Evolutionary conservation across 2,113 vertebrate species (phyloP).

Genomic region (Bostrychus sinensis): DNA sequence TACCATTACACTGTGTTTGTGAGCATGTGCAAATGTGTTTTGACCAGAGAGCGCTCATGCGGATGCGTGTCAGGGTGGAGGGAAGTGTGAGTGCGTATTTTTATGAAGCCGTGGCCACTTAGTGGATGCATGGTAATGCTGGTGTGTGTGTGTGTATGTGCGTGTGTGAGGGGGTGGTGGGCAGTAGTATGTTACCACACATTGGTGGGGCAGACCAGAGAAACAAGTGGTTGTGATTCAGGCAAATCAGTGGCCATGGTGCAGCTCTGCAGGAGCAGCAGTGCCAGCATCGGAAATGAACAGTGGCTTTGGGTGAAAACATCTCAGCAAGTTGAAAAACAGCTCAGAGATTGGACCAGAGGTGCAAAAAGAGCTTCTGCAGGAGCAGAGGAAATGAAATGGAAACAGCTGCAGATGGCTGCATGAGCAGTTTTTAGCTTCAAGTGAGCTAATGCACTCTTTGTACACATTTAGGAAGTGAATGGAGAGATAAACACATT

Average conservation of each 20-base stretch:
- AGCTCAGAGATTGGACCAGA: constrained; percentile 52
- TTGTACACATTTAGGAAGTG: constrained; percentile 12
- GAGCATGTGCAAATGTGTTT: constrained; percentile 63
- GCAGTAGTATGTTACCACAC: constrained; percentile 63
- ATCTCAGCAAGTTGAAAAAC: constrained; percentile 59
- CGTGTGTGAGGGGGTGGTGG: constrained; percentile 61
- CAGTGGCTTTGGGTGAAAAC: constrained; percentile 70
- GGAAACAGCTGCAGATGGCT: constrained; percentile 46
- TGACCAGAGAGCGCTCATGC: constrained; percentile 34
- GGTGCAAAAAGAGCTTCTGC: constrained; percentile 61
- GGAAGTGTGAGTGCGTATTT: constrained; percentile 55
- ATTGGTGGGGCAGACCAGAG: constrained; percentile 67
- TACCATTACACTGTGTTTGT: constrained; percentile 70
- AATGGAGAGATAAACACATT: constrained; percentile 20
- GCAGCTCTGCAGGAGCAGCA: constrained; percentile 38
- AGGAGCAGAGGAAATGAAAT: constrained; percentile 52
- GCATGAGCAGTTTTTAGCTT: constrained; percentile 28
- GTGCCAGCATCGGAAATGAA: constrained; percentile 68
- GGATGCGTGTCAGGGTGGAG: constrained; percentile 54
- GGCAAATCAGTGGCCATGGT: constrained; percentile 66
- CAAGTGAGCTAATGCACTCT: constrained; percentile 28
- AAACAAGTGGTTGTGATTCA: constrained; percentile 75
- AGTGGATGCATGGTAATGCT: constrained; percentile 37
- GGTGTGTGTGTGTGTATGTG: constrained; percentile 38
- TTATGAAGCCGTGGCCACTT: constrained; percentile 52